Evolutionary conservation across 2,888 invertebrate genomes (phyloP), one percentile per base, ranked within the genome.

Genomic region (Chrysolina oricalcia): DNA sequence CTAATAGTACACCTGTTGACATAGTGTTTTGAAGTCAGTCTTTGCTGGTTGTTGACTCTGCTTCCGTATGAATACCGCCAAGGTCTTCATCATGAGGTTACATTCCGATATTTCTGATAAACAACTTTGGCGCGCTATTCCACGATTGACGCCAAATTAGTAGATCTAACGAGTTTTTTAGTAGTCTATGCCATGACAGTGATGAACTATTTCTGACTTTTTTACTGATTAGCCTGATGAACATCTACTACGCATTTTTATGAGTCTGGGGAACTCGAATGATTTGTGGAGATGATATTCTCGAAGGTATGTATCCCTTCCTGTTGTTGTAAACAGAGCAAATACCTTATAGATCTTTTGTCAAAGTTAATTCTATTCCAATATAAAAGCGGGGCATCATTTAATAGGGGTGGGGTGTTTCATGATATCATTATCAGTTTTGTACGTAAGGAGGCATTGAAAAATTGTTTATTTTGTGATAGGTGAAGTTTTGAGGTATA

Each of bases 1-100:
- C 64, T 73, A 71, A 75, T 75, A 65, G 65, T 62, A 75, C 77
- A 79, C 78, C 78, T 79, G 78, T 78, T 78, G 78, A 74, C 75
- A 73, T 65, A 75, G 77, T 74, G 72, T 74, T 73, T 63, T 72
- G 73, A 70, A 77, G 70, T 74, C 75, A 56, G 56, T 78, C 71
- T 73, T 74, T 64, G 74, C 78, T 76, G 77, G 76, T 78, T 75
- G 74, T 78, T 78, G 77, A 78, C 77, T 78, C 70, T 66, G 72
- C 73, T 76, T 79, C 79, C 77, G 76, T 74, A 73, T 76, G 70
- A 74, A 69, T 69, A 70, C 66, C 73, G 72, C 62, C 75, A 78
- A 78, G 78, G 75, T 75, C 77, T 74, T 13, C 48, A 68, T 66
- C 68, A 43, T 78, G 73, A 75, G 72, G 72, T 72, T 70, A 69